Conservation (phyloP, 1,140 invertebrate species). For the Conus betulinus region DNA sequence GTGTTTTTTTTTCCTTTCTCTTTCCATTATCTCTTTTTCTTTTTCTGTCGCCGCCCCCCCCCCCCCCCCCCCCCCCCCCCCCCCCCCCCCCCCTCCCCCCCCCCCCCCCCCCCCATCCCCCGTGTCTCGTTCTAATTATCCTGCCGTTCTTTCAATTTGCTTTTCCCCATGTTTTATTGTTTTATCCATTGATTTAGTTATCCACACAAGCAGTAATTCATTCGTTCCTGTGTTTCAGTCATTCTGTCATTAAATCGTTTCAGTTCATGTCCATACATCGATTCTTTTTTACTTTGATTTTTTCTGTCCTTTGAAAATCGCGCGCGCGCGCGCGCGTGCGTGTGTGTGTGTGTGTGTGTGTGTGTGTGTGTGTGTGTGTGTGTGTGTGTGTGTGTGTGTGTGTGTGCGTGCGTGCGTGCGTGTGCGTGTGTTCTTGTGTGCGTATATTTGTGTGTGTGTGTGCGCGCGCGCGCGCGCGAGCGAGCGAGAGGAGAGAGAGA, state of each 20-base stretch:
- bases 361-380: constrained; percentile 21
- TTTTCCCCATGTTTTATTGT: too few relatives aligned
- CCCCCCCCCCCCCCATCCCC: too few relatives aligned
- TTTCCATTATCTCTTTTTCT: too few relatives aligned
- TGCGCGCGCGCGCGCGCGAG: not conserved
- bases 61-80: too few relatives aligned
- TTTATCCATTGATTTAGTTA: too few relatives aligned
- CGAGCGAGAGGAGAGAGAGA: not conserved
- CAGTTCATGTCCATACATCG: too few relatives aligned
- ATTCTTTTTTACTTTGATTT: too few relatives aligned
- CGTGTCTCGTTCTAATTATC: not conserved
- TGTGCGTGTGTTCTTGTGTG: not conserved
- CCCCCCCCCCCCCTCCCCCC: too few relatives aligned
- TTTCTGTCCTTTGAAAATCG: not conserved
- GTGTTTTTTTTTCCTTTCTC: not conserved
- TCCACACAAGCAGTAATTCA: too few relatives aligned
- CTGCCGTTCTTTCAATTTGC: not conserved
- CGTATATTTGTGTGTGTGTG: not conserved
- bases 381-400: constrained; percentile 10
- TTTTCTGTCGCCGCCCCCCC: too few relatives aligned
- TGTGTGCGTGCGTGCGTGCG: not conserved
- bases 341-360: not conserved
- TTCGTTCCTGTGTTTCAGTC: too few relatives aligned
- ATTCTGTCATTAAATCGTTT: too few relatives aligned
- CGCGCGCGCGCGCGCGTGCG: not conserved